phyloP scores from a whole-genome alignment of 2,113 vertebrate genomes.

The Dicerorhinus sumatrensis region DNA sequence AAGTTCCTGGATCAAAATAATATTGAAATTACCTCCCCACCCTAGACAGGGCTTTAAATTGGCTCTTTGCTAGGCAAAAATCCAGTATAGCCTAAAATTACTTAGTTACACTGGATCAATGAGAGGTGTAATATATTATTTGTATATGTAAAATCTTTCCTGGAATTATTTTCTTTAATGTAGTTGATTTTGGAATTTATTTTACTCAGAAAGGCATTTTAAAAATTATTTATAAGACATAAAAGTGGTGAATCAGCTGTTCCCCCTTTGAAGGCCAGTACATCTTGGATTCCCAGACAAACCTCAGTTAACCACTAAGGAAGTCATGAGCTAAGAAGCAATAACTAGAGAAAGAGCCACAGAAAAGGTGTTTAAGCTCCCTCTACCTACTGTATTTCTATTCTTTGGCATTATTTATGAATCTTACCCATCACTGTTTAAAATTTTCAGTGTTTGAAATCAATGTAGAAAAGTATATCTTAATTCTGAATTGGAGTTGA shows the following conservation, averaged over 20 bases:
- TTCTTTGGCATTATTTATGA: background rate
- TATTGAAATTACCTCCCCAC: background rate
- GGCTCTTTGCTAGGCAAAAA: background rate
- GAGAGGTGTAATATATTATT: background rate
- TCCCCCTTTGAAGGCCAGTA: background rate
- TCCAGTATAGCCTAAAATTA: background rate
- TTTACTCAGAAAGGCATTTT: background rate
- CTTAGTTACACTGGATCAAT: background rate
- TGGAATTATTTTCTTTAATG: conserved; percentile 23
- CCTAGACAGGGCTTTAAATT: background rate
- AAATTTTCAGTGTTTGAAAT: conserved; percentile 26
- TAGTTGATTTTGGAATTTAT: background rate
- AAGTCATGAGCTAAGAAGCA: background rate
- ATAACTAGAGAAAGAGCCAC: background rate
- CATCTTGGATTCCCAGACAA: background rate
- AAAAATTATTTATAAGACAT: background rate
- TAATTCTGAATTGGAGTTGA: conserved; percentile 16
- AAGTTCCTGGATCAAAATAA: background rate
- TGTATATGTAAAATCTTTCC: background rate
- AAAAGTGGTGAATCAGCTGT: background rate
- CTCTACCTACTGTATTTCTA: background rate
- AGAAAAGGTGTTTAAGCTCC: background rate
- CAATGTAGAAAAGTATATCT: background rate
- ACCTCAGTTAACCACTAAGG: background rate
- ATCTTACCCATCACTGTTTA: background rate